Conservation (phyloP, 2,888 invertebrate species). For the Tigriopus californicus region DNA sequence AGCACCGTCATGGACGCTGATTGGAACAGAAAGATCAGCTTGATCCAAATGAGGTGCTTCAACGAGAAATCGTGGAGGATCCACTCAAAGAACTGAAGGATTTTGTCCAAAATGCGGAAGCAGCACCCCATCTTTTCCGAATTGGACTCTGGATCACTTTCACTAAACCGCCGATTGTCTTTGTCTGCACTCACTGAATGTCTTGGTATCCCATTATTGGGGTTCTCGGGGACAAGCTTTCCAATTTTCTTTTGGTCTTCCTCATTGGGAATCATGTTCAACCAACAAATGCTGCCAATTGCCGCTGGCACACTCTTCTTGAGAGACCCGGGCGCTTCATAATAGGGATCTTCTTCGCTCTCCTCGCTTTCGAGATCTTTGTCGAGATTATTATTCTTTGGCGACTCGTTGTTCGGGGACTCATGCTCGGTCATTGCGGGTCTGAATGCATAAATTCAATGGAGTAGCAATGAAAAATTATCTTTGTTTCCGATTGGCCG, state of each 20-base stretch:
- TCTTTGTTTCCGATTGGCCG: no score
- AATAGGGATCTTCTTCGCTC: no score
- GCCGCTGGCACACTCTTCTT: background rate
- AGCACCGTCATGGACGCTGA: slow-evolving; percentile 53
- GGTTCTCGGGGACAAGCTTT: background rate
- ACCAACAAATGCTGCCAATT: background rate
- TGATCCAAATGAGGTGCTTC: slow-evolving; percentile 44
- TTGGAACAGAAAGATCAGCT: slow-evolving; percentile 55
- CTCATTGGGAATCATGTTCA: background rate
- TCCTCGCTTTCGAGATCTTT: no score
- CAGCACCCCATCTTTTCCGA: no score
- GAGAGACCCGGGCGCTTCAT: background rate
- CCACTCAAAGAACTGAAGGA: background rate
- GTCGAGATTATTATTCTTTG: no score
- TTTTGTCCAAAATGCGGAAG: background rate
- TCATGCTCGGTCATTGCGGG: no score
- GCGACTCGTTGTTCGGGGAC: no score
- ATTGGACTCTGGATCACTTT: no score
- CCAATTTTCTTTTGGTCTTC: background rate
- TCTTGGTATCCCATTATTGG: background rate
- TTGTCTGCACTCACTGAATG: no score
- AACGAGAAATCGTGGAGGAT: background rate
- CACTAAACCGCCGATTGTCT: no score
- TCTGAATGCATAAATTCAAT: no score
- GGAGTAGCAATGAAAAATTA: no score